Conservation (phyloP, 2,888 invertebrate genomes). For the Halictus ligatus region DNA sequence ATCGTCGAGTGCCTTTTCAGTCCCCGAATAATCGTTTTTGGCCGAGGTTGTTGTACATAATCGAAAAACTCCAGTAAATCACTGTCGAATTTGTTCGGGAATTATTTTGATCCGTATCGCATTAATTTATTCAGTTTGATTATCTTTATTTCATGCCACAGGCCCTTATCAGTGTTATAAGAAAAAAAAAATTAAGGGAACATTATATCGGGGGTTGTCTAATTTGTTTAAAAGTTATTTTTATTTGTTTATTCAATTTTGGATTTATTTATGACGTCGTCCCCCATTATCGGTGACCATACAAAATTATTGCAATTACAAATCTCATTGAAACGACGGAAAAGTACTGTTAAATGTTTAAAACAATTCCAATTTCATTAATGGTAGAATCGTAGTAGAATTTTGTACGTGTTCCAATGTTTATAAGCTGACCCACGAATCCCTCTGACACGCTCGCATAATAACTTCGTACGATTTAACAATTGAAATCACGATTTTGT, state of each 20-base stretch:
- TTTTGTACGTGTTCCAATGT: background rate
- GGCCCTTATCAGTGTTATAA: background rate
- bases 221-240: background rate
- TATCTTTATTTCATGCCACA: background rate
- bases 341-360: background rate
- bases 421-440: background rate
- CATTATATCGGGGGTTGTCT: background rate
- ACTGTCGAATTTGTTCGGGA: too few relatives aligned
- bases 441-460: background rate
- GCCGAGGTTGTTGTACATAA: background rate
- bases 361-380: background rate
- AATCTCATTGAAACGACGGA: background rate
- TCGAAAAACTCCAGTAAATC: background rate
- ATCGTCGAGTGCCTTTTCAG: slow-evolving; percentile 19
- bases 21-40: background rate
- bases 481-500: background rate
- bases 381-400: background rate
- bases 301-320: background rate
- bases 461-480: background rate
- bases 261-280: background rate
- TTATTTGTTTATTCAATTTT: background rate
- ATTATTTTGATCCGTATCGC: too few relatives aligned
- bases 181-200: background rate
- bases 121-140: background rate
- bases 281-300: background rate